phyloP scores from a whole-genome alignment of 2,888 invertebrate genomes.

The Lasioglossum pauxillum region DNA sequence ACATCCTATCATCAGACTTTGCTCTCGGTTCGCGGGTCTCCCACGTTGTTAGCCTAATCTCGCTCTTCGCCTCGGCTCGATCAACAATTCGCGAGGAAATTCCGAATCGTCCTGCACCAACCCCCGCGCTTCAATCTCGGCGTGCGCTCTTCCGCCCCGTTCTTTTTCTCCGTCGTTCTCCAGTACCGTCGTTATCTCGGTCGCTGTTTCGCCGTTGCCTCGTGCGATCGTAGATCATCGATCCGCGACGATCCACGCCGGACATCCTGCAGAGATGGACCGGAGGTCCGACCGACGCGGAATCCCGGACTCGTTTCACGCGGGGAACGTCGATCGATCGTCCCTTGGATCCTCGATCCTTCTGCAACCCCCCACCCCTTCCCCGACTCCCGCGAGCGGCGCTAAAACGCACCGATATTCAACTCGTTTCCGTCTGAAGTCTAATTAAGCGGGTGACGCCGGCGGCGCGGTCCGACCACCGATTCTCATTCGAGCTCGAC shows the following conservation, averaged over 20 bases:
- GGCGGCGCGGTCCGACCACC: not conserved
- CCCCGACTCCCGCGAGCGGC: conserved; percentile 25
- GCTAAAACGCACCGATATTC: conserved; percentile 64
- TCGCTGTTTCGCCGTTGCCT: not conserved
- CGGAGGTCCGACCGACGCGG: not conserved
- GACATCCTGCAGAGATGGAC: not conserved
- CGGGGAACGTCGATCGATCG: not conserved
- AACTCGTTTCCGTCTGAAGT: conserved; percentile 37
- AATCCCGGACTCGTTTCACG: not conserved
- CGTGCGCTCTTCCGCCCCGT: not conserved
- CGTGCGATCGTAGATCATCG: not conserved
- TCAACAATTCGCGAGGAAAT: not conserved
- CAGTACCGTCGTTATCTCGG: too few species aligned
- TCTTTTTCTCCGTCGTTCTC: not conserved
- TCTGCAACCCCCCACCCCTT: not conserved
- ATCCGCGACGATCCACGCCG: not conserved
- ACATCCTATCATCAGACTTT: conserved; percentile 50
- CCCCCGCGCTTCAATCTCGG: not conserved
- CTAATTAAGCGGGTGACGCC: conserved; percentile 22
- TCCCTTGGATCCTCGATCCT: not conserved
- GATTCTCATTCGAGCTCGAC: not conserved
- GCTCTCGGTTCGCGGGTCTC: conserved; percentile 44
- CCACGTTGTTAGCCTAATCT: conserved; percentile 19
- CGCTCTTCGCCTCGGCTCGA: conserved; percentile 10
- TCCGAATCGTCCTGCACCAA: not conserved